Evolutionary conservation across 2,113 vertebrate species (phyloP), one percentile per base, ranked within the genome.

Genomic region (Mola mola): DNA sequence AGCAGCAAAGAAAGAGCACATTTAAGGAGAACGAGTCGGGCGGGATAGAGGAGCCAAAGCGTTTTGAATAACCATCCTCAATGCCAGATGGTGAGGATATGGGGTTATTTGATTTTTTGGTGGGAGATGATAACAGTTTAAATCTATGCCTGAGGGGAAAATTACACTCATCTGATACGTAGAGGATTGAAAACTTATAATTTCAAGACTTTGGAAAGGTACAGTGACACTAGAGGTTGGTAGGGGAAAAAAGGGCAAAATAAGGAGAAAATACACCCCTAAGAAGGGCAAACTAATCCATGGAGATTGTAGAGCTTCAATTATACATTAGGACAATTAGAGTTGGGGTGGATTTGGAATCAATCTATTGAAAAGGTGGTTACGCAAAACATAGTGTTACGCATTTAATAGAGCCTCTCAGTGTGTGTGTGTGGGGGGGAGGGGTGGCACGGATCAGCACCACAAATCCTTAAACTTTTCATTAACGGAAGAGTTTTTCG

Each of bases 101-200:
- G 71, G 80, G 74, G 89, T 82, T 79, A 90, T 89, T 85, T 87
- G 84, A 89, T 91, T 91, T 91, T 85, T 13, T 84, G 86, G 85
- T 82, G 78, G 66, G 68, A 86, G 68, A 81, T 64, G 79, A 87
- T 87, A 85, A 86, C 83, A 87, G 82, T 67, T 85, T 87, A 70
- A 76, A 78, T 72, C 59, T 52, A 76, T 52, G 77, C 78, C 77
- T 37, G 31, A 60, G 63, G 79, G 75, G 55, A 59, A 72, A 77
- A 31, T 5, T 31, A 11, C n/a, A n/a, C n/a, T n/a, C n/a, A n/a
- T n/a, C n/a, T n/a, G n/a, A n/a, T n/a, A n/a, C n/a, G n/a, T n/a
- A n/a, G n/a, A n/a, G n/a, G n/a, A n/a, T n/a, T n/a, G n/a, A n/a
- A n/a, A n/a, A n/a, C n/a, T n/a, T n/a, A n/a, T n/a, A n/a, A n/a